Conservation (phyloP, 2,888 invertebrate genomes). For the Dinocampus coccinellae region DNA sequence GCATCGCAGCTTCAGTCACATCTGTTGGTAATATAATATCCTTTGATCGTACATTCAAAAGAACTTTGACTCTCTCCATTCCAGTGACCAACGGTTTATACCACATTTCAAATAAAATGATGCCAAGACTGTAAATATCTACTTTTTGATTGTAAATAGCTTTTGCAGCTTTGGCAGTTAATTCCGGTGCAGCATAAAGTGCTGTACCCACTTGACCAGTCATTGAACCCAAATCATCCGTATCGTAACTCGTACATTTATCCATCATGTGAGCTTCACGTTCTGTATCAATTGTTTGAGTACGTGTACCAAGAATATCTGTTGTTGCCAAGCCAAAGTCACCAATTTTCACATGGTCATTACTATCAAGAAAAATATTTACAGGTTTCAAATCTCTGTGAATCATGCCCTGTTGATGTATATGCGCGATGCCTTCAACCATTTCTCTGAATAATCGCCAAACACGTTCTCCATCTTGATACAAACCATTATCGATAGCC, state of each 20-base stretch:
- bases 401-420: constrained; percentile 93
- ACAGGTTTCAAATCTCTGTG: constrained; percentile 89
- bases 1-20: constrained; percentile 73
- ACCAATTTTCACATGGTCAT: constrained; percentile 97
- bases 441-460: constrained; percentile 97
- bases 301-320: constrained; percentile 72
- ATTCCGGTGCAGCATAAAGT: constrained; percentile 94
- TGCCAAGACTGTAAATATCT: constrained; percentile 79
- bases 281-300: constrained; percentile 50
- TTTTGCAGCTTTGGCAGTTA: constrained; percentile 78
- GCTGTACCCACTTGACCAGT: constrained; percentile 94
- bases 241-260: constrained; percentile 61
- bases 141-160: constrained; percentile 90
- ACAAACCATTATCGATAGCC: constrained; percentile 88
- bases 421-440: constrained; percentile 90
- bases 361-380: constrained; percentile 94
- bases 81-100: constrained; percentile 85
- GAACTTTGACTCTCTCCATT: constrained; percentile 89
- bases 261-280: constrained; percentile 55
- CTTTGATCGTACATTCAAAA: constrained; percentile 79
- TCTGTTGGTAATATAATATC: constrained; percentile 80
- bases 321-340: constrained; percentile 97
- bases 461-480: constrained; percentile 81
- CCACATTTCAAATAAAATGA: constrained; percentile 97
- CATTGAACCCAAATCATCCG: constrained; percentile 70